Evolutionary conservation across 2,888 invertebrate species (phyloP), one percentile per base, ranked within the genome.

Genomic region (Phragmatobia fuliginosa): DNA sequence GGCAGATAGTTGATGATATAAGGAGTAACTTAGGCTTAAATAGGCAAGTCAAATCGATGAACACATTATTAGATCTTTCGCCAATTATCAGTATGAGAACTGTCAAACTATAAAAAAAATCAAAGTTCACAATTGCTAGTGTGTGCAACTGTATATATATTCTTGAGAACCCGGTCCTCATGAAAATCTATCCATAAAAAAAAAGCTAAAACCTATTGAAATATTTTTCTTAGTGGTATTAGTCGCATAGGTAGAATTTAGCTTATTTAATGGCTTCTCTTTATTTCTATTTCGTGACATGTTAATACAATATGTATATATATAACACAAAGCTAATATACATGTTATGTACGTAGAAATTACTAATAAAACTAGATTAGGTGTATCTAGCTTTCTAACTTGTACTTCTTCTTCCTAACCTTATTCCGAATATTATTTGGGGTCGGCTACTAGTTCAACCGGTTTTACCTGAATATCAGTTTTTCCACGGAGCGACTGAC

Each of bases 301-400:
- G 36, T 64, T 52, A 49, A 49, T 7, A 61, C 33, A 61, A n/a
- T 60, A 33, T 60, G 14, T 36, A 36, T 25, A 36, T 36, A 61
- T 14, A 36, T 52, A 32, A 41, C 16, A 33, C n/a, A n/a, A n/a
- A 18, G 33, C 14, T 49, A 49, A 49, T 49, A 10, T n/a, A 49
- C n/a, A 21, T 49, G 10, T 49, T 49, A 49, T 7, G n/a, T 49
- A 10, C 21, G 45, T 45, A 21, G 6, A 45, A 33, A 60, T 65
- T 67, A 67, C 33, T 67, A 49, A 38, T 31, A 49, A 63, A 71
- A 58, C 38, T 62, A 67, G 45, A 18, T 56, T 56, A 61, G 62
- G 66, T 38, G 25, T 59, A 33, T 58, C 62, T 70, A 38, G 45
- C 61, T 72, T 69, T 52, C 49, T 8, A n/a, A 49, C n/a, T 49